phyloP scores from a whole-genome alignment of 2,888 invertebrate genomes.

The Sarcophaga rosellei region DNA sequence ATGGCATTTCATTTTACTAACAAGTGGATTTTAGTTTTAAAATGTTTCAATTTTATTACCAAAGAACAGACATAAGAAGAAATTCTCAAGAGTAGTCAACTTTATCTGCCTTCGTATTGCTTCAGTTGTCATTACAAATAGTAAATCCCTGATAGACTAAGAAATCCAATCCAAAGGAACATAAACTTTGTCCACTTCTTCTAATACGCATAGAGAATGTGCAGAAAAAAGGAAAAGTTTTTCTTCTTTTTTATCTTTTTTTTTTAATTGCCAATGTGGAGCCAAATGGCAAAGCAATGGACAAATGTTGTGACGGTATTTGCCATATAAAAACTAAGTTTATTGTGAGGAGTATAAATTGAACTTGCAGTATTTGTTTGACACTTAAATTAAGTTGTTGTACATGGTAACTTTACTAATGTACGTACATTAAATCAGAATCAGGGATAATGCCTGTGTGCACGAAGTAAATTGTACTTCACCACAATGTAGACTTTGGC shows the following conservation, averaged over 20 bases:
- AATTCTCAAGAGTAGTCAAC: not conserved
- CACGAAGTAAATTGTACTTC: too few species aligned
- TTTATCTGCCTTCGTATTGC: not conserved
- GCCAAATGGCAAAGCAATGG: not conserved
- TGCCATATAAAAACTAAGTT: not conserved
- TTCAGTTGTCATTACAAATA: slow-evolving; percentile 27
- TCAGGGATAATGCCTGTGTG: too few species aligned
- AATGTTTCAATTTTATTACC: slow-evolving; percentile 34
- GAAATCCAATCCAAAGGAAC: not conserved
- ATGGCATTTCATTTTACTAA: slow-evolving; percentile 50
- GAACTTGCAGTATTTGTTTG: slow-evolving; percentile 16
- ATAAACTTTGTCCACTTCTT: not conserved
- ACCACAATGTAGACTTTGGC: too few species aligned
- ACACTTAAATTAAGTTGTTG: slow-evolving; percentile 28
- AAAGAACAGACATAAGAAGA: not conserved
- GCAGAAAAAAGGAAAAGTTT: too few species aligned
- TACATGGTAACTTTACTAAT: not conserved
- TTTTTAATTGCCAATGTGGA: too few species aligned
- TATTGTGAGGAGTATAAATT: not conserved
- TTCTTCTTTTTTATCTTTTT: too few species aligned
- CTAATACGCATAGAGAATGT: too few species aligned
- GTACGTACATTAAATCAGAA: too few species aligned
- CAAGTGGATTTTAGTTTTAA: slow-evolving; percentile 53
- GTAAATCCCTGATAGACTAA: not conserved
- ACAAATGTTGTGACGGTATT: not conserved